Evolutionary conservation across 1,140 invertebrate genomes (phyloP).

Genomic region (Danaus plexippus): DNA sequence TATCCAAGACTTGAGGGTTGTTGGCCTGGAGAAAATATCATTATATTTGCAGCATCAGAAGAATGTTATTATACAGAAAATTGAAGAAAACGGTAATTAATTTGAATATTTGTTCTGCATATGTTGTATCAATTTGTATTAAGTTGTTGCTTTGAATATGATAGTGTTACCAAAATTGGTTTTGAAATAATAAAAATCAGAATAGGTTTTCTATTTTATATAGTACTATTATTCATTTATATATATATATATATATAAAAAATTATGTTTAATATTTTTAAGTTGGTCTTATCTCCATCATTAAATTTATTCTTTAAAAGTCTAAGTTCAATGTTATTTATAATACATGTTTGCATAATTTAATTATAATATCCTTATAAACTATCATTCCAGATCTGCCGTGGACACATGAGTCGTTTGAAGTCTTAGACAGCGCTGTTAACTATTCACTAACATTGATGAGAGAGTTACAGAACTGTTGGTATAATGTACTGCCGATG

Average conservation of each 20-base stretch:
- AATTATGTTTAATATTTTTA: no score
- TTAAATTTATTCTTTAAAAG: no score
- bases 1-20: conserved; percentile 55
- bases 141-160: background rate
- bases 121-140: conserved; percentile 3
- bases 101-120: background rate
- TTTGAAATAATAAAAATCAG: no score
- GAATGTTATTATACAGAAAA: conserved; percentile 43
- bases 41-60: conserved; percentile 54
- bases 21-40: conserved; percentile 61
- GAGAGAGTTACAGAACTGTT: conserved; percentile 40
- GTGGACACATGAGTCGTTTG: conserved; percentile 45
- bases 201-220: no score
- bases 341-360: no score
- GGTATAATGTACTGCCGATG: conserved; percentile 46
- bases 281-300: no score
- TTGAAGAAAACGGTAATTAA: conserved; percentile 45
- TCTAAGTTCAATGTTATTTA: no score
- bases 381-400: conserved; percentile 37
- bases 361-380: no score
- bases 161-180: no score
- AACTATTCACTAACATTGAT: conserved; percentile 41
- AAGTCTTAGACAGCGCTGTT: conserved; percentile 46
- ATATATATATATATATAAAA: no score
- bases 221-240: no score